Percentiles rank a stretch among this genome's conserved stretches.
Evolutionary conservation across 2,113 vertebrate genomes (phyloP).

Genomic region (Ardeotis arabs): DNA sequence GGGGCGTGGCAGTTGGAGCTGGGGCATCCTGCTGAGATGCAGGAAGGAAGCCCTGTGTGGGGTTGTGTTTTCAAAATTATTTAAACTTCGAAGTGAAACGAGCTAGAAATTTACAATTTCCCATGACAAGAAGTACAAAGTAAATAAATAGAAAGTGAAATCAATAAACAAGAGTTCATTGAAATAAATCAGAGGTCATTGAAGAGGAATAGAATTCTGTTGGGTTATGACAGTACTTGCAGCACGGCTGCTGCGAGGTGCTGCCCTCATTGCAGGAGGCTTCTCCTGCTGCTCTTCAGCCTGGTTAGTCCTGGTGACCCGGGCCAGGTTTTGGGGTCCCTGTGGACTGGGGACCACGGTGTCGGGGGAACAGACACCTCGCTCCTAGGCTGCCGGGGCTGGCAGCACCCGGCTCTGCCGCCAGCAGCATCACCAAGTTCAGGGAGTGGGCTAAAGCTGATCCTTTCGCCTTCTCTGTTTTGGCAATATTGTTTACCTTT

Average conservation of each 20-base stretch:
- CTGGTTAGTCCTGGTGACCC: background rate
- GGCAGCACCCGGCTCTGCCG: background rate
- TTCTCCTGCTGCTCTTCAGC: background rate
- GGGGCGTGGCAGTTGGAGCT: rapidly evolving
- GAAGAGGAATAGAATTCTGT: background rate
- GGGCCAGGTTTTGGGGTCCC: background rate
- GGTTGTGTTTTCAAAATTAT: background rate
- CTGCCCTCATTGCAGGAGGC: background rate
- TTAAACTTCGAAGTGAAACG: background rate
- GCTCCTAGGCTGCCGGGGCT: background rate
- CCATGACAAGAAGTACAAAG: background rate
- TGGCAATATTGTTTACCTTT: background rate
- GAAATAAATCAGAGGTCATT: background rate
- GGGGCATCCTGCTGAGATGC: background rate
- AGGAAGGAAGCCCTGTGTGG: background rate
- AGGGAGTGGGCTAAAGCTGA: background rate
- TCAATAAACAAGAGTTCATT: background rate
- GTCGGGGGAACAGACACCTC: rapidly evolving
- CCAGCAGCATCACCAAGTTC: background rate
- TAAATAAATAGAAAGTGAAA: background rate
- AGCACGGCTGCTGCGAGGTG: background rate
- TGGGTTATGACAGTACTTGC: rapidly evolving
- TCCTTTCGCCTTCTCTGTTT: background rate
- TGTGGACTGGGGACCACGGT: rapidly evolving
- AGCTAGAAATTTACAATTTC: background rate